phyloP scores from a whole-genome alignment of 2,113 vertebrate genomes.

The Chroicocephalus ridibundus region DNA sequence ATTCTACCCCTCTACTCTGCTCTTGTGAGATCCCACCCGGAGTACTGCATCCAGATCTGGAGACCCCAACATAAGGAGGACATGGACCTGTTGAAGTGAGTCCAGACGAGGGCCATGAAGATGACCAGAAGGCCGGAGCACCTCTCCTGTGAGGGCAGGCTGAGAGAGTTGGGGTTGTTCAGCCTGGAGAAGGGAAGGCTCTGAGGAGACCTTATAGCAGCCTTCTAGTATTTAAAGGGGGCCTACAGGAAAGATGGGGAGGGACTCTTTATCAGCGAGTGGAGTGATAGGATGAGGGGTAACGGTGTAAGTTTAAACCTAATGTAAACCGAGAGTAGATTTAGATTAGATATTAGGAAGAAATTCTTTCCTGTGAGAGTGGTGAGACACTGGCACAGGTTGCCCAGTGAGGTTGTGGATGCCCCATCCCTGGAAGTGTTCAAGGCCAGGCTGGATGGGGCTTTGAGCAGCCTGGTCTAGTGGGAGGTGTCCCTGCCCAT shows the following conservation, averaged over 20 bases:
- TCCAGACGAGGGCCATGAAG: not conserved
- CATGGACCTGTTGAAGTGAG: not conserved
- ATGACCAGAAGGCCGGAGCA: not conserved
- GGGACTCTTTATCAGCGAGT: not conserved
- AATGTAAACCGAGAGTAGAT: not conserved
- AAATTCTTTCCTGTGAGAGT: not conserved
- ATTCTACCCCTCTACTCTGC: not conserved
- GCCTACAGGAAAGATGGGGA: not conserved
- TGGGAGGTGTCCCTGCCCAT: not conserved
- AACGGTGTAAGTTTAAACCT: not conserved
- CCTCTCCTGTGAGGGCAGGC: not conserved
- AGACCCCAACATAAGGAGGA: not conserved
- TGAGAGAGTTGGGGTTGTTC: not conserved
- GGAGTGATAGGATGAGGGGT: not conserved
- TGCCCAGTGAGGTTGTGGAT: not conserved
- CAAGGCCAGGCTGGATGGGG: not conserved
- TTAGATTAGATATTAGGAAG: not conserved
- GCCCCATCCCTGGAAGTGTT: not conserved
- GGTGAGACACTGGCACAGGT: not conserved
- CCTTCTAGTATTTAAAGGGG: not conserved
- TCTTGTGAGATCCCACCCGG: not conserved
- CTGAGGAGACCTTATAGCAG: not conserved
- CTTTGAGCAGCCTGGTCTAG: not conserved
- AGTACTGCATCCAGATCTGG: not conserved
- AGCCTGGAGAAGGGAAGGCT: not conserved